Conservation (phyloP, 1,140 invertebrate species). For the Drosophila repleta region DNA sequence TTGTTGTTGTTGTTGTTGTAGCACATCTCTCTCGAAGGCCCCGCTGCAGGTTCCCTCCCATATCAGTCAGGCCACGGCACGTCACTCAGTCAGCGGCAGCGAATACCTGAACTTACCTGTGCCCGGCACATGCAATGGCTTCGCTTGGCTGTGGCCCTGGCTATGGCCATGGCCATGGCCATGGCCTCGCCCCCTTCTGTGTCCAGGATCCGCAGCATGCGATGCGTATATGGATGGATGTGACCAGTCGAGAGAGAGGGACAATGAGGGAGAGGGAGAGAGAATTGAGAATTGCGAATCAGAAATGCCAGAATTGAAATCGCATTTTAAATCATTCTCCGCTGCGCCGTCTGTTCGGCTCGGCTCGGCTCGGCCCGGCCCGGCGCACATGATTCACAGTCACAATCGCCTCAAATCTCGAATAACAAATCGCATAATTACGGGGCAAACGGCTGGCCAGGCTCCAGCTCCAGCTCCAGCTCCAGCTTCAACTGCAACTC, state of each 20-base stretch:
- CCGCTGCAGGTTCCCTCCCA: slow-evolving; percentile 60
- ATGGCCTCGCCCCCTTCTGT: slow-evolving; percentile 52
- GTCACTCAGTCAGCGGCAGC: slow-evolving; percentile 72
- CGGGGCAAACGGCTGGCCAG: slow-evolving; percentile 75
- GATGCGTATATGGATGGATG: slow-evolving; percentile 44
- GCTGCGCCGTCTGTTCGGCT: slow-evolving; percentile 34
- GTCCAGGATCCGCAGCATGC: slow-evolving; percentile 73
- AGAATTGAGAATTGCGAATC: slow-evolving; percentile 67
- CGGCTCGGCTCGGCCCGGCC: not conserved
- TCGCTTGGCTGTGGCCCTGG: too few relatives aligned
- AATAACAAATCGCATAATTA: slow-evolving; percentile 84
- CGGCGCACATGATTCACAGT: slow-evolving; percentile 77
- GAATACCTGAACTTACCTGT: slow-evolving; percentile 34
- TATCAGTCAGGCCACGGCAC: slow-evolving; percentile 75
- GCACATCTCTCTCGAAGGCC: slow-evolving; percentile 22
- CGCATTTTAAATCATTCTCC: slow-evolving; percentile 82
- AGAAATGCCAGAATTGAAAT: slow-evolving; percentile 84
- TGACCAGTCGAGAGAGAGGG: too few relatives aligned
- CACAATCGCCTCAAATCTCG: slow-evolving; percentile 84
- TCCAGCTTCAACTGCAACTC: slow-evolving; percentile 19
- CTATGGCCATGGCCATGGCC: too few relatives aligned
- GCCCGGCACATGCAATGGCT: slow-evolving; percentile 62
- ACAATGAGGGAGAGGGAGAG: too few relatives aligned
- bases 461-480: slow-evolving; percentile 13
- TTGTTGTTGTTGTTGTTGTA: slow-evolving; percentile 11